Evolutionary conservation across 2,888 invertebrate species (phyloP), one percentile per base, ranked within the genome.

Genomic region (Lysandra coridon): DNA sequence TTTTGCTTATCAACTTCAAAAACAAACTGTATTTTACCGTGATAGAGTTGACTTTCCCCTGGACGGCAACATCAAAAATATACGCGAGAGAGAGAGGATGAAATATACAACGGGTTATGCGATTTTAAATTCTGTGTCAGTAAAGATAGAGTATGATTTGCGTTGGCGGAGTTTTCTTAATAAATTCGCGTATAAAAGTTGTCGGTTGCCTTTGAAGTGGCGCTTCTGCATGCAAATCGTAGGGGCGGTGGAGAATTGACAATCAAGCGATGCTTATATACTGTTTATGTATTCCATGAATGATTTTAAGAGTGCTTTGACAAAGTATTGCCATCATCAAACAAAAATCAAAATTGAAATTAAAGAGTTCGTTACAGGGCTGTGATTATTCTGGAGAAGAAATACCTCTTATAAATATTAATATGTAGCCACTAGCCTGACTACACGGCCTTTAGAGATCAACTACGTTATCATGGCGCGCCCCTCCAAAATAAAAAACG

Each of bases 191-290:
- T 85, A 88, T 89, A 88, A 88, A 88, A 89, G 90, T 91, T 91
- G 88, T 89, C 88, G 86, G 90, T 90, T 91, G 89, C 91, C 92
- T 94, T 94, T 94, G 94, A 93, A 93, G 92, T 92, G 91, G 92
- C 91, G 92, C 94, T 94, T 94, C 94, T 93, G 94, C 94, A 94
- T 94, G 92, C 93, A 94, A 93, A 94, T 93, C 88, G 85, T 86
- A 85, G 84, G 84, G 85, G 83, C 84, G 83, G 83, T 85, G 84
- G 85, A 88, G 49, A 87, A 92, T 91, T 90, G 90, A 5, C 90
- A 91, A 91, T 81, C 81, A 81, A 81, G 85, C 82, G 81, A 78
- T 44, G 82, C 76, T 78, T 33, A 73, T 53, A n/a, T 74, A 74
- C 74, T 74, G n/a, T 40, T 23, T 40, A 74, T 74, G n/a, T 74